Evolutionary conservation across 1,140 invertebrate genomes (phyloP).

Genomic region (Drosophila grimshawi): DNA sequence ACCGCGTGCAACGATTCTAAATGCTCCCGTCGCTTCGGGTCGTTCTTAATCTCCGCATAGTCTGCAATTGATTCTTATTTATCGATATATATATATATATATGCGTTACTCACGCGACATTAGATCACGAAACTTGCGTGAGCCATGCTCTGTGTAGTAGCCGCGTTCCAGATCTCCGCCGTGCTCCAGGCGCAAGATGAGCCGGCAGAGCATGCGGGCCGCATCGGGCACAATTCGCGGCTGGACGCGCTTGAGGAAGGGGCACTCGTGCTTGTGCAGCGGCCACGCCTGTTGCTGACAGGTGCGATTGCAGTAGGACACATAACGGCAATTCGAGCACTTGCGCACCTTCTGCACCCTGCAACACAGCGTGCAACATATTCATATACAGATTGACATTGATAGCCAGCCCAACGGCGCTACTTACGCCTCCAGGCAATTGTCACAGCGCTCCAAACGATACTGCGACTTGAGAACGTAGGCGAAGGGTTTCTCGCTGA

Average conservation of each 20-base stretch:
- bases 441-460: conserved; percentile 86
- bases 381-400: not conserved
- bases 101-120: conserved; percentile 91
- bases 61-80: conserved; percentile 85
- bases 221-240: conserved; percentile 90
- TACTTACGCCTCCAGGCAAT: conserved; percentile 87
- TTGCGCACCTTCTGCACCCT: conserved; percentile 89
- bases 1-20: conserved; percentile 89
- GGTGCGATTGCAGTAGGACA: conserved; percentile 90
- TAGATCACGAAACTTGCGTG: conserved; percentile 91
- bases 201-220: conserved; percentile 89
- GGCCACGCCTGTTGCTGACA: conserved; percentile 92
- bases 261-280: conserved; percentile 91
- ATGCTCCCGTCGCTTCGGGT: conserved; percentile 90
- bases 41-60: conserved; percentile 90
- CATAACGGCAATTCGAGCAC: conserved; percentile 92
- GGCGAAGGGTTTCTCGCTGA: conserved; percentile 87
- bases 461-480: conserved; percentile 86
- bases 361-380: conserved; percentile 58
- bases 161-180: conserved; percentile 88
- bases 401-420: too few species aligned
- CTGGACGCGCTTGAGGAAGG: conserved; percentile 88
- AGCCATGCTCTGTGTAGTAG: conserved; percentile 89
- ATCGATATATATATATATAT: not conserved
- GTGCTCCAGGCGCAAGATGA: conserved; percentile 89